Percentiles rank a stretch among this genome's conserved stretches.
phyloP scores from a whole-genome alignment of 2,888 invertebrate species.

The Rhimphoctona megacephalus region DNA sequence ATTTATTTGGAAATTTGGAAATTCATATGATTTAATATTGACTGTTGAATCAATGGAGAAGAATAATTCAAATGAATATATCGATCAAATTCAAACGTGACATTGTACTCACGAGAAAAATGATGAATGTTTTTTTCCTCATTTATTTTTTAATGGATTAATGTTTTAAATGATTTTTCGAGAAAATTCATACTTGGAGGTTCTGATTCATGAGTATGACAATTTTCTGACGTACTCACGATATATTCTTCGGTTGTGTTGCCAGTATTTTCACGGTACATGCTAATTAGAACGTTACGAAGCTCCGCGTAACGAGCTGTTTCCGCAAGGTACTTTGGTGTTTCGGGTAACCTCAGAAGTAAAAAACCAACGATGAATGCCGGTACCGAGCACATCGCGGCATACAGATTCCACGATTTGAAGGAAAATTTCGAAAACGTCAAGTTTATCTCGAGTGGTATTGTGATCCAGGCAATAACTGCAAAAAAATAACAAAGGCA shows the following conservation, averaged over 20 bases:
- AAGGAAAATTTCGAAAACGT: conserved; percentile 88
- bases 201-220: background rate
- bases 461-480: conserved; percentile 92
- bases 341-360: conserved; percentile 91
- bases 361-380: conserved; percentile 88
- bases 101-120: too few relatives aligned
- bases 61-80: too few relatives aligned
- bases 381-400: conserved; percentile 90
- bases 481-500: conserved; percentile 68
- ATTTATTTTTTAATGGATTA: too few relatives aligned
- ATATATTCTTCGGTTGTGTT: conserved; percentile 78
- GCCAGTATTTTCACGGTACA: conserved; percentile 90
- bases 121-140: too few relatives aligned
- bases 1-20: too few relatives aligned
- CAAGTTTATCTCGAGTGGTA: conserved; percentile 88
- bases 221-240: conserved; percentile 69
- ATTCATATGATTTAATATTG: too few relatives aligned
- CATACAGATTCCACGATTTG: conserved; percentile 92
- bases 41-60: too few relatives aligned
- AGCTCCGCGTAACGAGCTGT: conserved; percentile 91
- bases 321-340: conserved; percentile 92
- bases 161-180: background rate
- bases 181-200: background rate
- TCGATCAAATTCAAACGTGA: too few relatives aligned
- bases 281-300: conserved; percentile 88